Conservation (phyloP, 1,140 invertebrate species). For the Drosophila micromelanica region DNA sequence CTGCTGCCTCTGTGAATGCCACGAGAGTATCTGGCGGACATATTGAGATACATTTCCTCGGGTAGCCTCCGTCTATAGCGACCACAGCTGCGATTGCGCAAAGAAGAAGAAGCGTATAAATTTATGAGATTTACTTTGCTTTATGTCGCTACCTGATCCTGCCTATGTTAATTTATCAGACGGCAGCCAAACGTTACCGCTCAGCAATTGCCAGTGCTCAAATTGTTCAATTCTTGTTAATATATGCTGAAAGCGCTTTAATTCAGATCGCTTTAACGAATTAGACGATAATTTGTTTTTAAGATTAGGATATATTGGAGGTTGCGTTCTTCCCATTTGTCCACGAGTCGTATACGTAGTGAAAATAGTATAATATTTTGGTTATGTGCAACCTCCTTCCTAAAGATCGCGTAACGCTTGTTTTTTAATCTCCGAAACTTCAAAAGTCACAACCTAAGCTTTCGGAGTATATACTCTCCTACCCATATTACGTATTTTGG, state of each 20-base stretch:
- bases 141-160: constrained; percentile 75
- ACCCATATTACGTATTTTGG: no score
- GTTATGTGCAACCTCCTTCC: no score
- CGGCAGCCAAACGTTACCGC: constrained; percentile 40
- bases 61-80: constrained; percentile 33
- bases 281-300: no score
- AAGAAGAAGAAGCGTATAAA: constrained; percentile 49
- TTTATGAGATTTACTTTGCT: constrained; percentile 82
- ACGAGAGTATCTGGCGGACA: constrained; percentile 43
- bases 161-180: constrained; percentile 52
- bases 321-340: no score
- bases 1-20: constrained; percentile 23
- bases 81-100: neutral
- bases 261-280: no score
- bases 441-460: no score
- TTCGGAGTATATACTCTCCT: no score
- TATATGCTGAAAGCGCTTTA: neutral
- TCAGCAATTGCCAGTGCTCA: constrained; percentile 51
- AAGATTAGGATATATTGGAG: no score
- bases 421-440: no score
- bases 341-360: no score
- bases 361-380: no score
- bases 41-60: constrained; percentile 59
- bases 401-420: no score
- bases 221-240: constrained; percentile 36